Base-by-base conservation (phyloP, 1,140 invertebrate species). In the Eueides isabella region DNA sequence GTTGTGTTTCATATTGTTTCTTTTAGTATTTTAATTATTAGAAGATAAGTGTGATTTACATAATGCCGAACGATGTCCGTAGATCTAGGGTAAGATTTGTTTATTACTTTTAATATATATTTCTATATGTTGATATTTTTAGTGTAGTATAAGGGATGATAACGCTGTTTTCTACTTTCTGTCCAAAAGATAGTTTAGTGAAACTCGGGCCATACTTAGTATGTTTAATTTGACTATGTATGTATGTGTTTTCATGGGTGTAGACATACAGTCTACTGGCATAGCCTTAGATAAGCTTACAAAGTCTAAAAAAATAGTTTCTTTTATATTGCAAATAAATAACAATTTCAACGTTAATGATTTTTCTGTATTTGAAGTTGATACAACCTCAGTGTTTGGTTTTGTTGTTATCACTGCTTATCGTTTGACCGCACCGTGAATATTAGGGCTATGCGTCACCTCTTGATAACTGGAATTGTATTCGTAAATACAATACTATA, bases 41-140 rank as follows among this genome's bases (percentile, higher is more conserved):
- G 48, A 12, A 61, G n/a, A 30, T 2, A 6, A 48, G 6, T 31
- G 31, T 55, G 35, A 38, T 38, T 38, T 16, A 14, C 35, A 61
- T 7, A 61, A 69, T 69, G 67, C 67, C 67, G 16, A 69, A 69
- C 31, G 67, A 69, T 48, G 66, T 67, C 33, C 48, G 67, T 23
- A 48, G 67, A 26, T 61, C 44, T 31, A 31, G 48, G 38, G 67
- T 69, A 26, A 61, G 30, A 16, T 23, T 67, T 7, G 1, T 31
- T 30, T 2, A 3, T 1, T 55, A 26, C 1, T 3, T 23, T 26
- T 38, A 16, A 23, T 55, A n/a, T 55, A 3, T 48, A 48, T 11
- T 26, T 26, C 12, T 55, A 23, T 11, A 2, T 55, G 2, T 26
- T 23, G n/a, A n/a, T 23, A 23, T 23, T 55, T 26, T 2, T 1